Evolutionary conservation across 2,113 vertebrate species (phyloP).

Genomic region (Acanthisitta chloris): DNA sequence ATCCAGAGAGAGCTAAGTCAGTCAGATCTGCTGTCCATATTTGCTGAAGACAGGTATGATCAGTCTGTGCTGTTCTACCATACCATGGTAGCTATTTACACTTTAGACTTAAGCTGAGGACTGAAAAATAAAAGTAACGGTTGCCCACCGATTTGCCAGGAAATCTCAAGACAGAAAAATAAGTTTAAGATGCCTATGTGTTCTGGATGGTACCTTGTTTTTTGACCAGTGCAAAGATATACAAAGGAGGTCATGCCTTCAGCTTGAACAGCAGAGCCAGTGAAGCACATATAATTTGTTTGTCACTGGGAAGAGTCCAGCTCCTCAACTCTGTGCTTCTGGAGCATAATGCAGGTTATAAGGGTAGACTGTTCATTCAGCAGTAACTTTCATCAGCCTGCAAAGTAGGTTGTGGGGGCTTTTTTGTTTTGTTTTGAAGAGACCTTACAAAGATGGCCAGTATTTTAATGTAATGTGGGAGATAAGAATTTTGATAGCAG

Average conservation of each 20-base stretch:
- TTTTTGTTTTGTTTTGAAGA: not conserved
- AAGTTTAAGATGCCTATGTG: not conserved
- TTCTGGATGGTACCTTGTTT: not conserved
- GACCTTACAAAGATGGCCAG: not conserved
- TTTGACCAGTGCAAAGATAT: not conserved
- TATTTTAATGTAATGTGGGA: not conserved
- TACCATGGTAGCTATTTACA: not conserved
- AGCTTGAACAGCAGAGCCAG: not conserved
- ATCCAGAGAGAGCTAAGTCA: not conserved
- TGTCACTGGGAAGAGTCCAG: not conserved
- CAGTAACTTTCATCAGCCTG: not conserved
- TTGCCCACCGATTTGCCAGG: not conserved
- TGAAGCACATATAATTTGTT: not conserved
- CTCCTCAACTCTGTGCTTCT: not conserved
- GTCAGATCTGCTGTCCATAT: not conserved
- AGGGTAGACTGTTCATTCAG: not conserved
- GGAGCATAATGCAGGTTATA: not conserved
- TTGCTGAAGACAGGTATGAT: not conserved
- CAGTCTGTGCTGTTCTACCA: not conserved
- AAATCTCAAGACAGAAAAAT: not conserved
- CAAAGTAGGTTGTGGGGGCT: accelerated
- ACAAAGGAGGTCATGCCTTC: not conserved
- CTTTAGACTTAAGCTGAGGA: not conserved
- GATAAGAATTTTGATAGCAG: not conserved
- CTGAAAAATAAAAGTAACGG: not conserved